Evolutionary conservation across 2,113 vertebrate genomes (phyloP), one percentile per base, ranked within the genome.

Genomic region (Corapipo altera): DNA sequence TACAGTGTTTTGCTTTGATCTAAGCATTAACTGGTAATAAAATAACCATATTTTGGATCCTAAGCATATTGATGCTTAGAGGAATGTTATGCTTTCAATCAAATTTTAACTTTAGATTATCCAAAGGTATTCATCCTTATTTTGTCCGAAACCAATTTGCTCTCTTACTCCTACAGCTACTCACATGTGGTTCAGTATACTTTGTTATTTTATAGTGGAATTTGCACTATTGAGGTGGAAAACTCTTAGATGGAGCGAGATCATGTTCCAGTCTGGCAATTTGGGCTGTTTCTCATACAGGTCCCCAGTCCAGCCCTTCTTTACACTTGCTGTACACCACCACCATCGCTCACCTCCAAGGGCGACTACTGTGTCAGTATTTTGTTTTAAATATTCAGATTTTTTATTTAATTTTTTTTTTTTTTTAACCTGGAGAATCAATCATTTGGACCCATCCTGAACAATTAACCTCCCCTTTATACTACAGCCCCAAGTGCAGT

Each of bases 391-490:
- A 86, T 61, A 39, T 76, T 80, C 18, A 9, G 10, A 16, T 37
- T 82, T 73, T 52, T 32, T 4, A 35, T 43, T 33, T 17, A 9
- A 27, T 37, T 46, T 26, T 24, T n/a, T 33, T 48, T 22, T 61
- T 20, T 66, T 52, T 62, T 21, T 1, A 69, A 91, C 69, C 61
- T 57, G 41, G 18, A 14, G 71, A 76, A 95, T 96, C 85, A 89
- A 79, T 92, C 81, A 81, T 89, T 89, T 89, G 90, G 85, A 94
- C 71, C 73, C 85, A 89, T 90, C 92, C 96, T 85, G 80, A 80
- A 91, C 93, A 95, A 94, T 94, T 96, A 96, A 97, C 96, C 96
- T 94, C 49, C 70, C 57, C 37, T 94, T 96, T 97, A 72, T 87
- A 72, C 59, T 54, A 65, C 27, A 82, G 80, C 87, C 83, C 86